Base-by-base conservation (phyloP, 2,888 invertebrate genomes). In the Dilophus febrilis region DNA sequence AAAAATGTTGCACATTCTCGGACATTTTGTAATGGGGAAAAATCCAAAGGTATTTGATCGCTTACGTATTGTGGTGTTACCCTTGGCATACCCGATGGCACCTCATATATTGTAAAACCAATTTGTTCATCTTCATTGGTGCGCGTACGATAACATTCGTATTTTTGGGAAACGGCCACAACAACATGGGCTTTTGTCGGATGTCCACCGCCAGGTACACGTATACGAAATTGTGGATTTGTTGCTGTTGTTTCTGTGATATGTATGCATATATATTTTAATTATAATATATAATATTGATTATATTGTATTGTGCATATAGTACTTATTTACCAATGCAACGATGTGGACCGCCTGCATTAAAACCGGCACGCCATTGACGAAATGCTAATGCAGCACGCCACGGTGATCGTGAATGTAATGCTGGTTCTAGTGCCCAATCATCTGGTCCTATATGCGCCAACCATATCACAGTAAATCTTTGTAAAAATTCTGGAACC, bases 401-500 rank as follows among this genome's bases (percentile, higher is more conserved):
- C 77, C 77, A 78, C 17, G 78, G 53, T 74, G 72, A 52, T 71
- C 71, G 47, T 36, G 71, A 69, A 54, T 73, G 77, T 47, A 78
- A 64, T 28, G 74, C 72, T 14, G 72, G 67, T 57, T 78, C 78
- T 16, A 49, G 32, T 4, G 49, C 49, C 77, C 79, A 78, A 57
- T 77, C 78, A 55, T 82, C 82, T 12, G 81, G 82, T 10, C 78
- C 80, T 46, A 81, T 70, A 56, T 80, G 80, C 47, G 81, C 77
- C 50, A 82, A 65, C 58, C 49, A 49, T 46, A 49, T 48, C 40
- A 48, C 47, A 40, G 47, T 44, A 45, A 49, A 49, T 42, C 49
- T 46, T 40, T 43, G 44, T 33, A 48, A 40, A 45, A 49, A 49
- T 34, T 49, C 49, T 29, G 46, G 46, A 16, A 49, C 49, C 10